A percentile compares a stretch with the other conserved stretches of the same genome.
These are phyloP conservation scores for Atlantisia rogersi DNA, from an alignment of 2,113 vertebrate species.

Conservation along the genomic window DNA sequence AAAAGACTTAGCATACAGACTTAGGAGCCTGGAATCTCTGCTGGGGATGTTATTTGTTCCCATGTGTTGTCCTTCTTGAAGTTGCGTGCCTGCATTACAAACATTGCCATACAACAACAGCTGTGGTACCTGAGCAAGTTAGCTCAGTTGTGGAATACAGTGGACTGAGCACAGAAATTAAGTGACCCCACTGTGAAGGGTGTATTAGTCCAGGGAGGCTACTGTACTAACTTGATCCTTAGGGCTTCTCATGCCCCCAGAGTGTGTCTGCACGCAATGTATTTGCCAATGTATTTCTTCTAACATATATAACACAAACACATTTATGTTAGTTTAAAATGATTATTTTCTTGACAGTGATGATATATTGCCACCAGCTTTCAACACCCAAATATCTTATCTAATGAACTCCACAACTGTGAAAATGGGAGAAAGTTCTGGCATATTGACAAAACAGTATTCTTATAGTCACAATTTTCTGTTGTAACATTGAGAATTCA, in stretches of 20 bases:
- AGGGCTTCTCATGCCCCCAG: neutral
- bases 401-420: neutral
- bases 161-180: neutral
- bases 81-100: neutral
- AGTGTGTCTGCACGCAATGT: neutral
- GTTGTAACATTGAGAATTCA: neutral
- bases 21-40: neutral
- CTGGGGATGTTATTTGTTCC: neutral
- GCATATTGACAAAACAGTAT: neutral
- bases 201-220: neutral
- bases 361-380: neutral
- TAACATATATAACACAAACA: neutral
- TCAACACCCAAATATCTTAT: neutral
- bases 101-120: neutral
- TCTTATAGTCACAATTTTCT: neutral
- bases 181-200: neutral
- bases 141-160: neutral
- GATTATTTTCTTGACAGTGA: neutral
- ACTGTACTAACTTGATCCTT: neutral
- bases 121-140: neutral
- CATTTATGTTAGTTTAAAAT: neutral
- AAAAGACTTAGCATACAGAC: neutral
- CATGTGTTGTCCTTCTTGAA: neutral
- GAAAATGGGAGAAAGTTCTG: neutral
- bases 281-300: neutral